phyloP scores from a whole-genome alignment of 1,140 invertebrate species.

The Argopecten irradians region DNA sequence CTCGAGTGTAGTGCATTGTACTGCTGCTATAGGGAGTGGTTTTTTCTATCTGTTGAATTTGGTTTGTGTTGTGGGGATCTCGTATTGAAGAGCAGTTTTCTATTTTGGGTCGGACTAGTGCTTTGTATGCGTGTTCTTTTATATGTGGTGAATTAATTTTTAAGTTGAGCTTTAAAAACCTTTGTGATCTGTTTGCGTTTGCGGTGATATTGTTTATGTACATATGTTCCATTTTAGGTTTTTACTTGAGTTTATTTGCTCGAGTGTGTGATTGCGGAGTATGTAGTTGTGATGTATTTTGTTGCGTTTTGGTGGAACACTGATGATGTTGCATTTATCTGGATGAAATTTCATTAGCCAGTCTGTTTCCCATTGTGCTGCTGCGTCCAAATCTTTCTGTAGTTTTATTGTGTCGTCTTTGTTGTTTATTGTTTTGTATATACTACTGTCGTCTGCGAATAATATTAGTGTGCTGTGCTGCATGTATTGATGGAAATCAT shows the following conservation, averaged over 20 bases:
- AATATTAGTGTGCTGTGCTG: slow-evolving; percentile 39
- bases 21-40: no score
- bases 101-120: slow-evolving; percentile 25
- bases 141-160: neutral
- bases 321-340: slow-evolving; percentile 38
- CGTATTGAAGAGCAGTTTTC: neutral
- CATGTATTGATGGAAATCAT: neutral
- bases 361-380: slow-evolving; percentile 35
- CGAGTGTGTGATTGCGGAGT: slow-evolving; percentile 36
- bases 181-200: slow-evolving; percentile 40
- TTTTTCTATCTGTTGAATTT: no score
- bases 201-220: slow-evolving; percentile 39
- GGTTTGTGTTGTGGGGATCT: no score
- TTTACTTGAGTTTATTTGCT: slow-evolving; percentile 30
- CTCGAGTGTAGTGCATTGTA: no score
- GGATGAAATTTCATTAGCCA: slow-evolving; percentile 45
- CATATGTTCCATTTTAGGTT: slow-evolving; percentile 45
- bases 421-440: slow-evolving; percentile 32
- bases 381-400: slow-evolving; percentile 32
- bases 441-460: slow-evolving; percentile 34
- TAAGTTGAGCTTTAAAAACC: slow-evolving; percentile 28
- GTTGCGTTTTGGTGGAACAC: neutral
- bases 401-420: slow-evolving; percentile 27
- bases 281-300: no score
- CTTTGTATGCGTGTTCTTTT: slow-evolving; percentile 27